Conservation (phyloP, 2,888 invertebrate species). For the Reticulitermes lucifugus region DNA sequence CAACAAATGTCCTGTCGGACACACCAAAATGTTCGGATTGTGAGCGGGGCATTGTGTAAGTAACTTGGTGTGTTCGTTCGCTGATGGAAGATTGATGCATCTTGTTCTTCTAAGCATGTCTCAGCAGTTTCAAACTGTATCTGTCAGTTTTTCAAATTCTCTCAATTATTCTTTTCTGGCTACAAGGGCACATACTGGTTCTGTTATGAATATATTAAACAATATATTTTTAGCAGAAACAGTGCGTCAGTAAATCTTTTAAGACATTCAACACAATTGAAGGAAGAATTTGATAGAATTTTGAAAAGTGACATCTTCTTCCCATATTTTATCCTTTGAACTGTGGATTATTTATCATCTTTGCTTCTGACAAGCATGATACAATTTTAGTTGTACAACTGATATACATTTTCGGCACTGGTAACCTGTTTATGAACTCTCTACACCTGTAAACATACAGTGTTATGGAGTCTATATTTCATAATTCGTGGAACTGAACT, state of each 20-base stretch:
- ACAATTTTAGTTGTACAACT: not conserved
- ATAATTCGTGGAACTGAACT: not conserved
- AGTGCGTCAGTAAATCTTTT: no score
- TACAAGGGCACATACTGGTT: not conserved
- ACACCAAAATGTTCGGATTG: conserved; percentile 84
- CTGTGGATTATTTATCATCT: not conserved
- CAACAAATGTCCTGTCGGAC: conserved; percentile 56
- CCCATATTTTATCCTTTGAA: not conserved
- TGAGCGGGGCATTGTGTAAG: conserved; percentile 90
- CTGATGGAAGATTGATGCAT: conserved; percentile 11
- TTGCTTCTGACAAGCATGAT: not conserved
- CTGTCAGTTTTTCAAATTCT: not conserved
- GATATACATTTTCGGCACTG: not conserved
- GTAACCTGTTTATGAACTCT: not conserved
- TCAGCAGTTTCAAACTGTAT: not conserved
- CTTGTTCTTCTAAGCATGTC: conserved; percentile 33
- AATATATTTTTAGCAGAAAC: no score
- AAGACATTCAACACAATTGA: no score
- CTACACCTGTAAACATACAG: not conserved
- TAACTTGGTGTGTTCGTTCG: conserved; percentile 61
- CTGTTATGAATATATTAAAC: not conserved
- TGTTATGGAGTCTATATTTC: not conserved
- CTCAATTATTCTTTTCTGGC: not conserved
- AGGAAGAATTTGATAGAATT: conserved; percentile 10
- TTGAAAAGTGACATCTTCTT: not conserved